A percentile compares a stretch with the other conserved stretches of the same genome.
Conservation (phyloP, 2,888 invertebrate genomes). For the Atrina japonica region DNA sequence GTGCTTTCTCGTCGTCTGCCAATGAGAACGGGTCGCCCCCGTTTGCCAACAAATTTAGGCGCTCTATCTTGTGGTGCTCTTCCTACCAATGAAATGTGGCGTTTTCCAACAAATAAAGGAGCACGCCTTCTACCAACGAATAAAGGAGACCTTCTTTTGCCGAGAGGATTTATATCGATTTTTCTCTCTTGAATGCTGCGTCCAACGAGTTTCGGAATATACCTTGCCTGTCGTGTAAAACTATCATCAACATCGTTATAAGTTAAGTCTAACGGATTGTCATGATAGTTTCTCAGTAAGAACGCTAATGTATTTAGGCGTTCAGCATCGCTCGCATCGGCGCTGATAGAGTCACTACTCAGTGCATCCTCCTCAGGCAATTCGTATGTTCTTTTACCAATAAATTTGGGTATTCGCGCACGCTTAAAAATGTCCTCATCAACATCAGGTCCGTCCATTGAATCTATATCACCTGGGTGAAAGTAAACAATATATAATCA, state of each 20-base stretch:
- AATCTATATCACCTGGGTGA: no score
- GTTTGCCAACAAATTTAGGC: slow-evolving; percentile 55
- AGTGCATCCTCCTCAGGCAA: slow-evolving; percentile 23
- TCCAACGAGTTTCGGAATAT: slow-evolving; percentile 56
- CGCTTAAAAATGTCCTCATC: slow-evolving; percentile 23
- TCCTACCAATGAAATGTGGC: slow-evolving; percentile 31
- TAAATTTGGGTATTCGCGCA: slow-evolving; percentile 38
- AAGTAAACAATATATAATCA: no score
- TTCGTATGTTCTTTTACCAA: slow-evolving; percentile 33
- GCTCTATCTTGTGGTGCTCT: slow-evolving; percentile 24
- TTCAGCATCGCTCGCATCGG: slow-evolving; percentile 11
- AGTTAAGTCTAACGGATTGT: slow-evolving; percentile 12
- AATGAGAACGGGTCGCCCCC: slow-evolving; percentile 52
- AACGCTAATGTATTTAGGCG: slow-evolving; percentile 10
- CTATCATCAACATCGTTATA: background rate
- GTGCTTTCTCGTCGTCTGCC: slow-evolving; percentile 37
- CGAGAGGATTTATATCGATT: slow-evolving; percentile 31
- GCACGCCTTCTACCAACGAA: slow-evolving; percentile 58
- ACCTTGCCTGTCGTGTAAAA: slow-evolving; percentile 33
- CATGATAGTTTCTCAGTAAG: slow-evolving; percentile 28
- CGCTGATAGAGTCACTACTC: slow-evolving; percentile 5
- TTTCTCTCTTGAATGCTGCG: slow-evolving; percentile 29
- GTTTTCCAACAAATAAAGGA: slow-evolving; percentile 60
- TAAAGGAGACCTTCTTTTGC: slow-evolving; percentile 41
- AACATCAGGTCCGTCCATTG: no score